These are phyloP conservation scores for Tokudaia muenninki DNA, from an alignment of 2,797 vertebrate genomes.

Conservation along the genomic window DNA sequence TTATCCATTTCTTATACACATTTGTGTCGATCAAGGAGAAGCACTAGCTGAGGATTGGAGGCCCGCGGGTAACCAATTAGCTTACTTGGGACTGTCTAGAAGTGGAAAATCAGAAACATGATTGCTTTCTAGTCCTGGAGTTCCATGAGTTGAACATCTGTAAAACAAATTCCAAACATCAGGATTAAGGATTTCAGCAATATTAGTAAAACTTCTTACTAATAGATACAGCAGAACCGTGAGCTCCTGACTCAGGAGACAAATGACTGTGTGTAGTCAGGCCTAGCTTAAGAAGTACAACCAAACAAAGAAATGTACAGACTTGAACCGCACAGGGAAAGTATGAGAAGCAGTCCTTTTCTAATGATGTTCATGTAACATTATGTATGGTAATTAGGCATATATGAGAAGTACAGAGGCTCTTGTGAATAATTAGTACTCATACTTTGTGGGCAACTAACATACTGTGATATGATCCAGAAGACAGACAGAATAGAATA, in stretches of 20 bases:
- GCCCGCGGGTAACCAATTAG: conserved; percentile 41
- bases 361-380: not conserved
- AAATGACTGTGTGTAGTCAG: not conserved
- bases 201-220: conserved; percentile 13
- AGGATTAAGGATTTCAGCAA: conserved; percentile 40
- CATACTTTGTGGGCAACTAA: not conserved
- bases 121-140: conserved; percentile 80
- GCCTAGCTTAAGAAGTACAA: conserved; percentile 48
- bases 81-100: conserved; percentile 88
- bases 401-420: not conserved
- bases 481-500: not conserved
- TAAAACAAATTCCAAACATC: conserved; percentile 58
- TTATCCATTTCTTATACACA: not conserved
- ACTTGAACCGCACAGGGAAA: not conserved
- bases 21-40: not conserved
- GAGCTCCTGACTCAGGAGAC: not conserved
- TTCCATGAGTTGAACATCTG: conserved; percentile 78
- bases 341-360: not conserved
- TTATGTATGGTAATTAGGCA: not conserved
- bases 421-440: not conserved
- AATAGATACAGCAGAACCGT: not conserved
- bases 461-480: too few species aligned
- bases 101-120: conserved; percentile 79
- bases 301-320: conserved; percentile 16
- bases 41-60: not conserved